A percentile compares a stretch with the other conserved stretches of the same genome.
Conservation (phyloP, 1,140 invertebrate genomes). For the Trissolcus basalis region DNA sequence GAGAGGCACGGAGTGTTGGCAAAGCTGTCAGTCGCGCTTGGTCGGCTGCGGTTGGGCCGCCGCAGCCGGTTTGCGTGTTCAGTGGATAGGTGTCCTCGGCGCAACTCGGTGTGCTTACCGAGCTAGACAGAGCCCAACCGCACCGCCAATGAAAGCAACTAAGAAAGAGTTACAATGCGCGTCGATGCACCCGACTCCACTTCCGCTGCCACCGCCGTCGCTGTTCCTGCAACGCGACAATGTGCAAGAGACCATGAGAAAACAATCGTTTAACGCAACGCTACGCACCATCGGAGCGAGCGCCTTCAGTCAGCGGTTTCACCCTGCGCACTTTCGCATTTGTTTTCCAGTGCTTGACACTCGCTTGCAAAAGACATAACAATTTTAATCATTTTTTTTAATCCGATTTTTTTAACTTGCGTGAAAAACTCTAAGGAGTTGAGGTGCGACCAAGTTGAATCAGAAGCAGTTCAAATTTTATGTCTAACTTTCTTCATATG, state of each 20-base stretch:
- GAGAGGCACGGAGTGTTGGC: slow-evolving; percentile 70
- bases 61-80: slow-evolving; percentile 74
- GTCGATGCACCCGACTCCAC: slow-evolving; percentile 14
- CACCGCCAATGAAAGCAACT: slow-evolving; percentile 73
- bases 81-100: slow-evolving; percentile 70
- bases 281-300: slow-evolving; percentile 45
- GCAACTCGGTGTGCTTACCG: slow-evolving; percentile 66
- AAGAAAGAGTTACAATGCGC: slow-evolving; percentile 35
- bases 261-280: slow-evolving; percentile 58
- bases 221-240: slow-evolving; percentile 33
- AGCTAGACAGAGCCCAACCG: slow-evolving; percentile 65
- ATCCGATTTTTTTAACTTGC: no score
- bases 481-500: no score
- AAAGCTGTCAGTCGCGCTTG: slow-evolving; percentile 75
- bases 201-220: slow-evolving; percentile 27
- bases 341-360: slow-evolving; percentile 18
- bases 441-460: no score
- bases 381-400: no score
- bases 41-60: slow-evolving; percentile 73
- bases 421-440: no score
- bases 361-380: no score
- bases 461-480: no score
- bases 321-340: slow-evolving; percentile 15
- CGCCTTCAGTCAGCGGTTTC: slow-evolving; percentile 35
- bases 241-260: slow-evolving; percentile 42